Evolutionary conservation across 1,140 invertebrate genomes (phyloP).

Genomic region (Arctopsyche grandis): DNA sequence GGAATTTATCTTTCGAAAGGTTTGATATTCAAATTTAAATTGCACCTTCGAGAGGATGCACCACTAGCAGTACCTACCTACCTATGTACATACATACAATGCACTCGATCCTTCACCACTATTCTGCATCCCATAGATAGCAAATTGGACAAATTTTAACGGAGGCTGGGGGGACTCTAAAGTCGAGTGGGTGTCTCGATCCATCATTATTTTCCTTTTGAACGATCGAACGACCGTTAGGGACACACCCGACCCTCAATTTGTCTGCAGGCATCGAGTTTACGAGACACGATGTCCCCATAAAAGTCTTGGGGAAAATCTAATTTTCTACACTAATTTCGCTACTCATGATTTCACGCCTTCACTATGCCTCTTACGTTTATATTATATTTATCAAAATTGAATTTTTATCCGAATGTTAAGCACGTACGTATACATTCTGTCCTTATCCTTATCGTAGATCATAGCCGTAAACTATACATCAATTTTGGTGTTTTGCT

Average conservation of each 20-base stretch:
- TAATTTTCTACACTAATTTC: slow-evolving; percentile 17
- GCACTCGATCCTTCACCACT: too few species aligned
- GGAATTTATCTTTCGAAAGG: too few species aligned
- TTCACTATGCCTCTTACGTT: too few species aligned
- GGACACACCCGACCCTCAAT: slow-evolving; percentile 41
- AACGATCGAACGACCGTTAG: slow-evolving; percentile 37
- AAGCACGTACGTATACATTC: not conserved
- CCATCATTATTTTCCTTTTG: slow-evolving; percentile 47
- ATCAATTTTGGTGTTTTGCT: slow-evolving; percentile 11
- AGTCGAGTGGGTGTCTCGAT: slow-evolving; percentile 1
- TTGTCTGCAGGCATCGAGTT: slow-evolving; percentile 39
- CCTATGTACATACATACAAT: too few species aligned
- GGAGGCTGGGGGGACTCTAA: not conserved
- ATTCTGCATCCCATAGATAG: not conserved
- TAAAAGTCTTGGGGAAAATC: not conserved
- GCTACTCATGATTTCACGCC: too few species aligned
- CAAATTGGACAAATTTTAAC: slow-evolving; percentile 36
- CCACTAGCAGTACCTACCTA: too few species aligned
- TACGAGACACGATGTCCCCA: slow-evolving; percentile 42
- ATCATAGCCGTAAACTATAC: slow-evolving; percentile 22
- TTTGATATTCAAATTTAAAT: too few species aligned
- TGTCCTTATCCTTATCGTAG: slow-evolving; percentile 14
- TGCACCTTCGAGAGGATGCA: too few species aligned
- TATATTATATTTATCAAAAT: not conserved
- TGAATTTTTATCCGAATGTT: too few species aligned